Percentiles rank a stretch among this genome's conserved stretches.
These are phyloP conservation scores for Pseudomyrmex gracilis DNA, from an alignment of 1,140 invertebrate species.

Conservation along the genomic window DNA sequence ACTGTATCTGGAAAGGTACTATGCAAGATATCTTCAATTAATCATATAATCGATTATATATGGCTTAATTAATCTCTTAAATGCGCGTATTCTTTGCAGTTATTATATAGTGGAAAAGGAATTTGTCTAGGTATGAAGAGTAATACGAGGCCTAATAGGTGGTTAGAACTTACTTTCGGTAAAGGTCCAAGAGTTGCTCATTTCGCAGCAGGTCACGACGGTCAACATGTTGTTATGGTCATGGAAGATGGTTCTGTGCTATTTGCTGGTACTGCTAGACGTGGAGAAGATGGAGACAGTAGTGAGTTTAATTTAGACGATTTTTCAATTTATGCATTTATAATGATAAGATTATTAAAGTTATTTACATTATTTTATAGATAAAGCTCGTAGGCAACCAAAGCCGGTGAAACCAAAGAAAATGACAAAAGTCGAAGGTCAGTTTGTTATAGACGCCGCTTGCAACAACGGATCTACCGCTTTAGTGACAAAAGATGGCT, in stretches of 20 bases:
- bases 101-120: slow-evolving; percentile 92
- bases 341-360: not conserved
- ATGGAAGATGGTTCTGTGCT: slow-evolving; percentile 95
- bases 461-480: slow-evolving; percentile 98
- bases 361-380: slow-evolving; percentile 78
- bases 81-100: slow-evolving; percentile 79
- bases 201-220: slow-evolving; percentile 96
- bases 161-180: slow-evolving; percentile 91
- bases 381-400: slow-evolving; percentile 92
- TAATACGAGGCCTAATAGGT: slow-evolving; percentile 87
- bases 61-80: slow-evolving; percentile 3
- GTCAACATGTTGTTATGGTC: slow-evolving; percentile 94
- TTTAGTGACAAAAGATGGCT: slow-evolving; percentile 94
- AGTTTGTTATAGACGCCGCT: slow-evolving; percentile 92
- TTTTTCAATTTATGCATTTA: slow-evolving; percentile 18
- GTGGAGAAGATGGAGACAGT: slow-evolving; percentile 97
- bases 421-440: slow-evolving; percentile 95
- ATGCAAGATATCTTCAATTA: not conserved
- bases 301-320: slow-evolving; percentile 77
- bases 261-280: slow-evolving; percentile 94
- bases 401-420: slow-evolving; percentile 97
- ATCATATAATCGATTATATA: not conserved
- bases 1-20: slow-evolving; percentile 92
- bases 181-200: slow-evolving; percentile 92
- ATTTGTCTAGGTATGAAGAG: slow-evolving; percentile 91